phyloP scores from a whole-genome alignment of 37 sponge, comb jelly and placozoan genomes.

The Halichondria panicea region DNA sequence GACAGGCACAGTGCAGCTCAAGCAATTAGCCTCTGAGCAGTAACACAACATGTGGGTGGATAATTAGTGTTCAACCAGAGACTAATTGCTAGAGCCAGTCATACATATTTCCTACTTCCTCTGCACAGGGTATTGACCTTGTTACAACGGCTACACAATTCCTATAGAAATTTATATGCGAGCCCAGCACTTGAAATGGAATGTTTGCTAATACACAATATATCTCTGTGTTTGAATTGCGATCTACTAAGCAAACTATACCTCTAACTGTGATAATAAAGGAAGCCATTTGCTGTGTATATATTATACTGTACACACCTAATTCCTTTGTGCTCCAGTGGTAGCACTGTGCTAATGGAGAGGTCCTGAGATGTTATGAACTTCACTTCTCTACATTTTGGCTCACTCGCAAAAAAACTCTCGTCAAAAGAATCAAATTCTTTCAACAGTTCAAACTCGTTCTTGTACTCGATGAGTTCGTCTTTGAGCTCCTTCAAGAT shows the following conservation, averaged over 20 bases:
- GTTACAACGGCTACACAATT: no score
- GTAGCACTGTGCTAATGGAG: constrained; percentile 51
- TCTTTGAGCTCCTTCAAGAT: constrained; percentile 41
- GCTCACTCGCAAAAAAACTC: constrained; percentile 18
- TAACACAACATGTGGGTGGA: neutral
- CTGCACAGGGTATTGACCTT: no score
- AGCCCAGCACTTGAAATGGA: neutral
- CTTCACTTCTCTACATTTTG: constrained; percentile 43
- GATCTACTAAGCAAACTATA: no score
- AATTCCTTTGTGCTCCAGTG: constrained; percentile 68
- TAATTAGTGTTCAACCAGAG: neutral
- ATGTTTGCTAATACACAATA: neutral
- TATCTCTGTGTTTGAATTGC: neutral
- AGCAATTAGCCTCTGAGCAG: no score
- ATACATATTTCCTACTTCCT: no score
- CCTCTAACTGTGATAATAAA: no score
- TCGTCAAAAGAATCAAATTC: constrained; percentile 20
- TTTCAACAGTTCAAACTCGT: constrained; percentile 18
- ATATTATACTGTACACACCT: no score
- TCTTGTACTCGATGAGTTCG: constrained; percentile 32
- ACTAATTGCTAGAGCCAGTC: no score
- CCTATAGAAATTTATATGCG: neutral
- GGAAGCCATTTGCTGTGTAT: no score
- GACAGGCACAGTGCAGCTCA: neutral
- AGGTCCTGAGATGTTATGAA: constrained; percentile 57